Evolutionary conservation across 2,888 invertebrate genomes (phyloP).

Genomic region (Stomorhina lunata): DNA sequence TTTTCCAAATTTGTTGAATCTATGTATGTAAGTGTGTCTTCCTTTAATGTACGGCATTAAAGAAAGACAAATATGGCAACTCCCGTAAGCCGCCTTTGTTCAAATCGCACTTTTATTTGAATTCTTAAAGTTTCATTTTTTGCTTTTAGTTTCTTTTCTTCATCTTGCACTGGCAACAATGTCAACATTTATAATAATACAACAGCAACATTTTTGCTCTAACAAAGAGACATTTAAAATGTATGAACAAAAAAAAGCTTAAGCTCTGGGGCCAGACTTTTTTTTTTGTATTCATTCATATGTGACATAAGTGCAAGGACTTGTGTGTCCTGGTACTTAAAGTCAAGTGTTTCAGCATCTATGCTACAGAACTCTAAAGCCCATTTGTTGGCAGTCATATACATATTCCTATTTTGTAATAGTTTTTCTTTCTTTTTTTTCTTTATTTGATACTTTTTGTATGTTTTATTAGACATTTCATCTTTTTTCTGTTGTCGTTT

Average conservation of each 20-base stretch:
- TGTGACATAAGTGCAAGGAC: background rate
- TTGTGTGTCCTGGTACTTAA: conserved; percentile 29
- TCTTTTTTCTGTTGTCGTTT: background rate
- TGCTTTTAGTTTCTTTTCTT: background rate
- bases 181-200: background rate
- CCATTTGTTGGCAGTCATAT: background rate
- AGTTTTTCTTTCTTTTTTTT: too few species aligned
- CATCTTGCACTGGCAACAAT: background rate
- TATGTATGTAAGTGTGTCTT: too few species aligned
- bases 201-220: background rate
- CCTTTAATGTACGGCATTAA: background rate
- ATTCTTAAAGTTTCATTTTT: conserved; percentile 4
- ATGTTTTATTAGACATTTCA: background rate
- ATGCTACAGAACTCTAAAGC: background rate
- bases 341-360: conserved; percentile 35
- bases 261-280: conserved; percentile 34
- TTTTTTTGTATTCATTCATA: background rate
- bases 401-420: background rate
- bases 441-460: background rate
- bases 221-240: conserved; percentile 46
- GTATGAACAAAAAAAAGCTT: too few species aligned
- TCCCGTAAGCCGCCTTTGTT: background rate
- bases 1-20: background rate
- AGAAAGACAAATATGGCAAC: background rate
- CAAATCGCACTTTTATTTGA: conserved; percentile 26